These are phyloP conservation scores for Chloropsis hardwickii DNA, from an alignment of 2,113 vertebrate species.

Conservation along the genomic window DNA sequence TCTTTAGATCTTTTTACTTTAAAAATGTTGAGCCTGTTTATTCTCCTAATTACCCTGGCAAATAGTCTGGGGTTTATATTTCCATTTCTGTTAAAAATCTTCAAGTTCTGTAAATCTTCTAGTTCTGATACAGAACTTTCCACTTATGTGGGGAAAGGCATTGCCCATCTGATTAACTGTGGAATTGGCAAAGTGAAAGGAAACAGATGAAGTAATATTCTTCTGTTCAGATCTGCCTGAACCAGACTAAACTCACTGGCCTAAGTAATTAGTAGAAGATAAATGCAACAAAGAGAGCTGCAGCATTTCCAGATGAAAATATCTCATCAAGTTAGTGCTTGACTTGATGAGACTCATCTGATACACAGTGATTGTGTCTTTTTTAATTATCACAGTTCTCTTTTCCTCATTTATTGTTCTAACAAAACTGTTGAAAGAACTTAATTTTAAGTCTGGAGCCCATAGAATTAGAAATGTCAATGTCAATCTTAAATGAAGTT, in stretches of 20 bases:
- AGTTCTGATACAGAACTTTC: neutral
- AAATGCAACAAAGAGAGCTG: neutral
- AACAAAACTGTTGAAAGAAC: neutral
- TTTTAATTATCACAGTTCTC: neutral
- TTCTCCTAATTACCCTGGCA: neutral
- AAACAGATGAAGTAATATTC: neutral
- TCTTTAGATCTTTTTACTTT: neutral
- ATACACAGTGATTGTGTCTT: neutral
- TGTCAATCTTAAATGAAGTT: neutral
- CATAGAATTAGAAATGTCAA: neutral
- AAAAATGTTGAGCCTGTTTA: neutral
- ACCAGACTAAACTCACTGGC: neutral
- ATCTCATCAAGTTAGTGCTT: neutral
- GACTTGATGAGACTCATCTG: neutral
- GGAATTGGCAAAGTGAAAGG: neutral
- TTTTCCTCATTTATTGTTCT: neutral
- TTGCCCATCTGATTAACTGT: neutral
- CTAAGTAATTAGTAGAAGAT: neutral
- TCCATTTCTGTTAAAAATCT: neutral
- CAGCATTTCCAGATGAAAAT: neutral
- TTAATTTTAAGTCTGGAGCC: neutral
- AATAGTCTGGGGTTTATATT: neutral
- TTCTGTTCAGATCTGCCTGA: neutral
- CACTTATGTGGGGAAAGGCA: neutral
- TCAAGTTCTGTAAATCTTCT: neutral